Base-by-base conservation (phyloP, 2,113 vertebrate species). In the Pelmatolapia mariae region DNA sequence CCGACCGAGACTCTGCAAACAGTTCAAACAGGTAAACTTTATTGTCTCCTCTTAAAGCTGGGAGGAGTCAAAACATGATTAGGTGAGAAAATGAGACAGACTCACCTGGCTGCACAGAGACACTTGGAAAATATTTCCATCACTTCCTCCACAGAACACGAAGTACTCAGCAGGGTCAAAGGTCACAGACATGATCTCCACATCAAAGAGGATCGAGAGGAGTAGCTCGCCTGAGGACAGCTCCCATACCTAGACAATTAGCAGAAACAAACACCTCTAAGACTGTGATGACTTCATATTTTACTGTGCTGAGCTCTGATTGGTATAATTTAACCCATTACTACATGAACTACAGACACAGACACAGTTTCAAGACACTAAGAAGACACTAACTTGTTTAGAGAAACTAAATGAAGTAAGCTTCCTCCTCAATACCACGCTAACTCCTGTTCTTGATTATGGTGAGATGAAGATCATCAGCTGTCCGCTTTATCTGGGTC, bases 101-200 rank as follows among this genome's bases (percentile, higher is more conserved):
- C 96, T 96, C 94, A 99, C 98, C 97, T 97, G 97, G 78, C 96
- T 94, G 47, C 95, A 98, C 9, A 99, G 97, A 53, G 98, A 97
- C 2, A 99, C 97, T 92, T 99, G 98, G 95, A 98, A 99, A 90
- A 99, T 97, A 90, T 97, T 97, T 0, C 99, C 98, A 0, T 99
- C 97, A 15, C 97, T 97, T 84, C 98, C 98, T 0, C 98, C 98
- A 0, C 98, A 99, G 95, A 99, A 99, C 86, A 99, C 94, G 71
- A 97, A 98, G 80, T 98, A 97, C 93, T 99, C 98, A 0, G 97
- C 96, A 80, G 98, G 97, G 95, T 99, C 98, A 83, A 98, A 96
- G 81, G 98, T 98, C 95, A 99, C 98, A 0, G 98, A 97, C 97
- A 98, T 97, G 96, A 99, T 96, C 63, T 97, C 96, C 91, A 98